These are phyloP conservation scores for Siphlonurus alternatus DNA, from an alignment of 2,888 invertebrate species.

Conservation along the genomic window DNA sequence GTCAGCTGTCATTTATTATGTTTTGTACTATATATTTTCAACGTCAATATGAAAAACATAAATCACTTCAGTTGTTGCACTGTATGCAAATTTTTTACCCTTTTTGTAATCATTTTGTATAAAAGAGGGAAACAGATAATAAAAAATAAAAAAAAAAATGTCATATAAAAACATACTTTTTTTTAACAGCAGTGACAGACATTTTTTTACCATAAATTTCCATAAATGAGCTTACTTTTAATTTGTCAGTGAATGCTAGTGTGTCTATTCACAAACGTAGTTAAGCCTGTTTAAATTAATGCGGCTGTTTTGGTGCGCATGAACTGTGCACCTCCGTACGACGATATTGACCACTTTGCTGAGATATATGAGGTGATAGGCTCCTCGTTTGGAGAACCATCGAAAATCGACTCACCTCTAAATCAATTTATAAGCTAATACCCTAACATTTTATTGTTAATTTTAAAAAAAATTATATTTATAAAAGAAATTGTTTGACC, in stretches of 20 bases:
- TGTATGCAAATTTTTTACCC: neutral
- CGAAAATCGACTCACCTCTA: neutral
- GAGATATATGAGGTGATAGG: neutral
- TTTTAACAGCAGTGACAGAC: neutral
- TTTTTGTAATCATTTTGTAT: neutral
- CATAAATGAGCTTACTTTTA: neutral
- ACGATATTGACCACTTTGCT: neutral
- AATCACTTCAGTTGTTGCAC: neutral
- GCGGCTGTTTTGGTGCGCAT: neutral
- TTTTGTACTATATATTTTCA: no score
- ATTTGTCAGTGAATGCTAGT: neutral
- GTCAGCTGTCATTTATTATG: neutral
- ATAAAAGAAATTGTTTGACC: no score
- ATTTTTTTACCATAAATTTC: no score
- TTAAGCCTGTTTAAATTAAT: neutral
- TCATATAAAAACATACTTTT: neutral
- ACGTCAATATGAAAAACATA: neutral
- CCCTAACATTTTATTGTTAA: no score
- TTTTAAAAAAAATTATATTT: no score
- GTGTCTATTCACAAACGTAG: neutral
- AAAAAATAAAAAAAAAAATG: neutral
- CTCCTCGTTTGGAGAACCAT: no score
- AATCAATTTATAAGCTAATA: no score
- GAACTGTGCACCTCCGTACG: neutral
- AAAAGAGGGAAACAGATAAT: neutral